A percentile compares a stretch with the other conserved stretches of the same genome.
These are phyloP conservation scores for Macroramphosus scolopax DNA, from an alignment of 2,797 vertebrate genomes.

Conservation along the genomic window DNA sequence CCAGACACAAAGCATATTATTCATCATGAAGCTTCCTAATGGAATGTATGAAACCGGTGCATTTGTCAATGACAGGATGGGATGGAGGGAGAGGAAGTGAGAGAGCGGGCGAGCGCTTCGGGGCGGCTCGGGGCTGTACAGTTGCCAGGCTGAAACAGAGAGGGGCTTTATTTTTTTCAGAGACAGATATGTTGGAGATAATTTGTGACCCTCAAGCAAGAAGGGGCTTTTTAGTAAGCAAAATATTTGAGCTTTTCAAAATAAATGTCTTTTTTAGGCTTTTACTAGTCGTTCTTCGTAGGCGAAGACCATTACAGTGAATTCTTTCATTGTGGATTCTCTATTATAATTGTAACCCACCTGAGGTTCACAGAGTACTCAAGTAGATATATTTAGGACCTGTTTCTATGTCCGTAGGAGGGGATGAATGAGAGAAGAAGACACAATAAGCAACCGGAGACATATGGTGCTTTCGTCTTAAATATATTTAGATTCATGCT, in stretches of 20 bases:
- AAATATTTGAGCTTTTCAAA: not conserved
- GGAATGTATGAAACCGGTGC: not conserved
- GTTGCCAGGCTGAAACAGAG: constrained; percentile 16
- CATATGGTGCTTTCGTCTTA: no score
- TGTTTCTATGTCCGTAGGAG: no score
- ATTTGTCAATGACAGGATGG: constrained; percentile 1
- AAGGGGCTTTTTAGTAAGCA: no score
- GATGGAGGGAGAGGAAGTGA: not conserved
- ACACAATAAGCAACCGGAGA: no score
- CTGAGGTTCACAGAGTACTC: no score
- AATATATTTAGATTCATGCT: no score
- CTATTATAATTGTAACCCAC: no score
- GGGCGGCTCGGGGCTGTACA: constrained; percentile 33
- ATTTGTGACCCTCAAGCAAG: constrained; percentile 19
- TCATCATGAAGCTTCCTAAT: constrained; percentile 1
- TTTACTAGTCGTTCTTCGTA: not conserved
- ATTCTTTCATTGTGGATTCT: no score
- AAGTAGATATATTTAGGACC: no score
- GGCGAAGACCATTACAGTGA: not conserved
- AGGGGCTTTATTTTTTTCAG: constrained; percentile 21
- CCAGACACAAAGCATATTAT: constrained; percentile 5
- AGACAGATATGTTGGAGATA: constrained; percentile 17
- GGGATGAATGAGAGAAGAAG: no score
- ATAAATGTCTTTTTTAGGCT: constrained; percentile 3
- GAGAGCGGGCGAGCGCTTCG: not conserved